Percentiles rank a stretch among this genome's conserved stretches.
Evolutionary conservation across 2,797 vertebrate genomes (phyloP).

Genomic region (Ciconia nigra): DNA sequence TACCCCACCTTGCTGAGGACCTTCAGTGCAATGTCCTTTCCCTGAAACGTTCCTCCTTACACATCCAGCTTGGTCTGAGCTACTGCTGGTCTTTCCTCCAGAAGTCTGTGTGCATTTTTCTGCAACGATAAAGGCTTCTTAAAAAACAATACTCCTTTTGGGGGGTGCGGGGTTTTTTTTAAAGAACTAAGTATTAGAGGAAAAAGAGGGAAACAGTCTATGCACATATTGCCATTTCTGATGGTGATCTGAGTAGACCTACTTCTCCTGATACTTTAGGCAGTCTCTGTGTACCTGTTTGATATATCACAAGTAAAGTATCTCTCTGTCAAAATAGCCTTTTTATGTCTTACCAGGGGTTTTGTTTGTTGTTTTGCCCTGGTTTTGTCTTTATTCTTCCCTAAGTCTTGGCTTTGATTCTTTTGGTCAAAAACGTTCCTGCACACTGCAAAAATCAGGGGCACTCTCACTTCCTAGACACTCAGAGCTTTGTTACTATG

Average conservation of each 20-base stretch:
- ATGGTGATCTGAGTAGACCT: background rate
- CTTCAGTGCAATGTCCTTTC: background rate
- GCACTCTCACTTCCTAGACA: background rate
- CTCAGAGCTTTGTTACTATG: background rate
- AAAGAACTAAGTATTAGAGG: background rate
- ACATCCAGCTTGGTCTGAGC: background rate
- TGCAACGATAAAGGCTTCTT: background rate
- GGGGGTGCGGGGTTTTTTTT: background rate
- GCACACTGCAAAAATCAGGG: background rate
- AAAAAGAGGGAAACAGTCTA: background rate
- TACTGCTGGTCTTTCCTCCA: background rate
- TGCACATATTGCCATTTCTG: background rate
- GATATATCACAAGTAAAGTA: background rate
- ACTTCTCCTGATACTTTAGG: background rate
- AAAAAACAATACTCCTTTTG: background rate
- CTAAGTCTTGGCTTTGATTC: background rate
- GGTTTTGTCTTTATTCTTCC: background rate
- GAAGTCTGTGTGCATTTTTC: background rate
- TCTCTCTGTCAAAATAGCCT: background rate
- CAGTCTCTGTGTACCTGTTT: background rate
- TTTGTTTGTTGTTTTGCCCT: background rate
- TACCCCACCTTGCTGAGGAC: background rate
- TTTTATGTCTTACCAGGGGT: background rate
- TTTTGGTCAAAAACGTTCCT: background rate
- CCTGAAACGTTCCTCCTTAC: background rate